Evolutionary conservation across 2,113 vertebrate species (phyloP).

Genomic region (Rhinolophus sinicus): DNA sequence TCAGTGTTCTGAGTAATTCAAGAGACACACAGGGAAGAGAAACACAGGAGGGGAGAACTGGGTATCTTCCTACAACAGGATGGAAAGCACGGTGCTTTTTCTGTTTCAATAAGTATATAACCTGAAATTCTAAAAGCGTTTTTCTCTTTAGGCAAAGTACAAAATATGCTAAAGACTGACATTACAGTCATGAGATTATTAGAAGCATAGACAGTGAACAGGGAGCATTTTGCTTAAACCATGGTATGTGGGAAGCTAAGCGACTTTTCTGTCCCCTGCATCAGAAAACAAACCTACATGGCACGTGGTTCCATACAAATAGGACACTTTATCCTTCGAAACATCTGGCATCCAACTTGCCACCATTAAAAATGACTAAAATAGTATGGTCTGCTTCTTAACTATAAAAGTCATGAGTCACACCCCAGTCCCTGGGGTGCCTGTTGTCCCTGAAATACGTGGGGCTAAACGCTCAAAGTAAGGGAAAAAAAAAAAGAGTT

Average conservation of each 20-base stretch:
- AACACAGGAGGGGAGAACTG: not conserved
- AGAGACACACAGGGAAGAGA: not conserved
- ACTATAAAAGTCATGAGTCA: constrained; percentile 50
- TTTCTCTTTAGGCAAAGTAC: not conserved
- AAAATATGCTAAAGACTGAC: not conserved
- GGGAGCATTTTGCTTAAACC: not conserved
- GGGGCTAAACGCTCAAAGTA: constrained; percentile 68
- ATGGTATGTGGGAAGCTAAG: not conserved
- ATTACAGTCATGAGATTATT: not conserved
- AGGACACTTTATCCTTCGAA: not conserved
- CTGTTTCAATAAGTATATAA: not conserved
- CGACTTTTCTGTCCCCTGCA: not conserved
- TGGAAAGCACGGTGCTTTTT: not conserved
- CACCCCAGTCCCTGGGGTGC: constrained; percentile 61
- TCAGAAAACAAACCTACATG: not conserved
- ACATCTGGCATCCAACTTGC: not conserved
- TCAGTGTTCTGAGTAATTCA: not conserved
- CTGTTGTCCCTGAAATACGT: constrained; percentile 76
- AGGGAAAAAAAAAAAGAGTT: constrained; percentile 71
- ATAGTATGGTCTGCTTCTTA: not conserved
- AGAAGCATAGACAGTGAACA: not conserved
- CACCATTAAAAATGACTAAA: constrained; percentile 61
- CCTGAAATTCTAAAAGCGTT: not conserved
- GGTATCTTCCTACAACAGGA: not conserved
- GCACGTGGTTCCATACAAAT: not conserved